Evolutionary conservation across 2,888 invertebrate genomes (phyloP).

Genomic region (Tribolium freemani): DNA sequence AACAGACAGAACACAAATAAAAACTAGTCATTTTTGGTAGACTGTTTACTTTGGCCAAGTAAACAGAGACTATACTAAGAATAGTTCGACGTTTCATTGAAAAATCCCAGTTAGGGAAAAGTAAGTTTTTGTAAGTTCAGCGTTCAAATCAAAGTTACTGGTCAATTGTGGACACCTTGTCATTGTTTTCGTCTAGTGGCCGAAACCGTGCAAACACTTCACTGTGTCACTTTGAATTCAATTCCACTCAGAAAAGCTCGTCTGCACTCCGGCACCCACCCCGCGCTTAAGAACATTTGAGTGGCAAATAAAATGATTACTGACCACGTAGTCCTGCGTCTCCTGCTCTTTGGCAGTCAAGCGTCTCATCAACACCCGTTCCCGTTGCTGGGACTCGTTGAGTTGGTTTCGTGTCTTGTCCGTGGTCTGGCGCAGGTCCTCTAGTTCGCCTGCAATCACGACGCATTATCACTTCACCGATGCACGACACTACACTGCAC

Average conservation of each 20-base stretch:
- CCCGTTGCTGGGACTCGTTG: slow-evolving; percentile 89
- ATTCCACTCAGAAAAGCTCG: slow-evolving; percentile 18
- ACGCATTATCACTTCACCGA: slow-evolving; percentile 46
- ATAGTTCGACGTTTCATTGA: not conserved
- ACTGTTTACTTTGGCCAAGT: not conserved
- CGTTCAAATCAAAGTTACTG: not conserved
- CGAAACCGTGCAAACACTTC: not conserved
- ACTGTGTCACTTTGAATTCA: slow-evolving; percentile 5
- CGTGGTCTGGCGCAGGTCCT: slow-evolving; percentile 82
- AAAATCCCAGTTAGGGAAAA: not conserved
- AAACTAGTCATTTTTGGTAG: not conserved
- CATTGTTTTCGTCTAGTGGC: not conserved
- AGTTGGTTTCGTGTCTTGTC: slow-evolving; percentile 86
- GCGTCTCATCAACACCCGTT: slow-evolving; percentile 92
- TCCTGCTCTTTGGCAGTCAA: slow-evolving; percentile 97
- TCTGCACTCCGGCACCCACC: slow-evolving; percentile 51
- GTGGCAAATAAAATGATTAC: slow-evolving; percentile 65
- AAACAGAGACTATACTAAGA: not conserved
- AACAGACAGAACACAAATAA: not conserved
- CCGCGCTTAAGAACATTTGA: slow-evolving; percentile 64
- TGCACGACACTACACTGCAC: slow-evolving; percentile 56
- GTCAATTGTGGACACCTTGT: not conserved
- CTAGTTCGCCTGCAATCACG: slow-evolving; percentile 76
- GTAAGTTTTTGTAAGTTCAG: not conserved
- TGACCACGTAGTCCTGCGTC: slow-evolving; percentile 95